phyloP scores from a whole-genome alignment of 2,797 vertebrate species.

The Acrossocheilus wenchowensis region DNA sequence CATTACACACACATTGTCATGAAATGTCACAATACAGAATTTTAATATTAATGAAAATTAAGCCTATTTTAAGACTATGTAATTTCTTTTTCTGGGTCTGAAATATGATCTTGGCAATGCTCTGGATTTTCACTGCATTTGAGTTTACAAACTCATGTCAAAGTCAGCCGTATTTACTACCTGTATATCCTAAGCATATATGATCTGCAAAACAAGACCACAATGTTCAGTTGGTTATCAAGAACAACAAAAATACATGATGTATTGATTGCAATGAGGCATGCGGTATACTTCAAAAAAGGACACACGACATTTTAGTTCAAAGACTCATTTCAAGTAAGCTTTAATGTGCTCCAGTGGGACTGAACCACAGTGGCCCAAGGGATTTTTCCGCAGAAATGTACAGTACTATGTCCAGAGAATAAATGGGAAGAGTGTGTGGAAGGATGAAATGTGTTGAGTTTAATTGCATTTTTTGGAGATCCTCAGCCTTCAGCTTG shows the following conservation, averaged over 20 bases:
- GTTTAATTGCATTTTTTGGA: slow-evolving; percentile 50
- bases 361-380: slow-evolving; percentile 78
- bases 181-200: neutral
- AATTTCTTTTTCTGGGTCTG: too few relatives aligned
- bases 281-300: neutral
- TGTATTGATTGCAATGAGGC: neutral
- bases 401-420: slow-evolving; percentile 54
- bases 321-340: slow-evolving; percentile 81
- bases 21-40: neutral
- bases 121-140: neutral
- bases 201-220: neutral
- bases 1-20: neutral
- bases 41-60: neutral
- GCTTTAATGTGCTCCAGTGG: slow-evolving; percentile 87
- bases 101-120: neutral
- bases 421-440: slow-evolving; percentile 25
- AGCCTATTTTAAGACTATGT: too few relatives aligned
- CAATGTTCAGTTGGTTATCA: neutral
- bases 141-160: neutral
- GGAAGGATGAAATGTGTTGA: neutral
- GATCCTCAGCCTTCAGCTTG: slow-evolving; percentile 62
- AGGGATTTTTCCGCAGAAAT: slow-evolving; percentile 70
- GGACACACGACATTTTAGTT: slow-evolving; percentile 41
- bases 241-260: neutral
- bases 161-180: neutral